phyloP scores from a whole-genome alignment of 2,888 invertebrate genomes.

The Plagodis pulveraria region DNA sequence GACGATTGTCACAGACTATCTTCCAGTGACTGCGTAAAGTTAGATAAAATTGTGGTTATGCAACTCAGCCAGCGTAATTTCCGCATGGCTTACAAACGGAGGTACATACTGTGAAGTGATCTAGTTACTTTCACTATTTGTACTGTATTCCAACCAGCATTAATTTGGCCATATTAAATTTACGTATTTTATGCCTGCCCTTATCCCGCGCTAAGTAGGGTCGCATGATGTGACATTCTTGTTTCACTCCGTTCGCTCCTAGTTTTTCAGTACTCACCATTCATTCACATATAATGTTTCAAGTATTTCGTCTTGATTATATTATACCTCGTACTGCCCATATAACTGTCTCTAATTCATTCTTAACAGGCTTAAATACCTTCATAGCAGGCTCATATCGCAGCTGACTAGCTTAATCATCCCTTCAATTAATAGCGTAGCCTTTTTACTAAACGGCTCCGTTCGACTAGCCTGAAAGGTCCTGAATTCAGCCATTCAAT shows the following conservation, averaged over 20 bases:
- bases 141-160: conserved; percentile 5
- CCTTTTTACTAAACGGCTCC: neutral
- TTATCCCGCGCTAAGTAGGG: no score
- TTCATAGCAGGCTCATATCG: no score
- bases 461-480: neutral
- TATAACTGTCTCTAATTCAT: no score
- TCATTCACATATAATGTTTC: no score
- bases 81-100: conserved; percentile 5
- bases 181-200: no score
- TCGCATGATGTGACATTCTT: no score
- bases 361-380: no score
- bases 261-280: no score
- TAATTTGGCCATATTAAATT: neutral
- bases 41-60: conserved; percentile 8
- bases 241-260: no score
- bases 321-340: no score
- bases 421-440: neutral
- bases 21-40: neutral
- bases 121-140: conserved; percentile 13
- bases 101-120: conserved; percentile 3
- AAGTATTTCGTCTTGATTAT: no score
- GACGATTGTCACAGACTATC: neutral
- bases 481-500: neutral
- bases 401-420: neutral
- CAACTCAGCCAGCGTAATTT: conserved; percentile 8